Evolutionary conservation across 2,113 vertebrate species (phyloP), one percentile per base, ranked within the genome.

Genomic region (Irena cyanogastra): DNA sequence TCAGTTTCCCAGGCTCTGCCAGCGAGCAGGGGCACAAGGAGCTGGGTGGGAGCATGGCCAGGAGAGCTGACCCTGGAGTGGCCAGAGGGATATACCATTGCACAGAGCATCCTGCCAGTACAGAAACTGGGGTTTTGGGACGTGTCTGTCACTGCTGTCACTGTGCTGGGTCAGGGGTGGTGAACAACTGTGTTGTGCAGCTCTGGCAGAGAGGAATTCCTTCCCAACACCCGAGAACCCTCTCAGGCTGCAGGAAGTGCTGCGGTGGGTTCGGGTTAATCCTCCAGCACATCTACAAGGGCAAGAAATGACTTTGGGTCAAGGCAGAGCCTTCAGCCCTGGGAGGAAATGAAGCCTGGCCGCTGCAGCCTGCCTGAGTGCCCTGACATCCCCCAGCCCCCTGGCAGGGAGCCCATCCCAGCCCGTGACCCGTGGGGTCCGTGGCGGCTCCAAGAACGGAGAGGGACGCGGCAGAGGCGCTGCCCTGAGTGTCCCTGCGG

Each of bases 401-500:
- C 4, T 8, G 22, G 66, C 39, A 7, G 42, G 0, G 31, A 44
- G 75, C 61, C 19, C 10, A 20, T 3, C 26, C 9, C 7, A 61
- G 82, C 74, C 87, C 41, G 14, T 14, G 3, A 2, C 3, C 52
- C 1, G 11, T 3, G 79, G 63, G 37, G 8, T 33, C 56, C 83
- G 22, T 21, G 42, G 16, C 30, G 4, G 68, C 3, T 24, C 63
- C 75, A 0, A 1, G 44, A 1, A 1, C 24, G 35, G 21, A 16
- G 49, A 3, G 61, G 44, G 8, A 1, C 7, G 0, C 4, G 39
- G 78, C 16, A 8, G 37, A 22, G 54, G 44, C 2, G 7, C 35
- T 12, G 27, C 37, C 24, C 57, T 8, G 57, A 4, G 21, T 11
- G 56, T 57, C 50, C 50, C 49, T 8, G 45, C 10, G 13, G 53